Evolutionary conservation across 2,113 vertebrate species (phyloP).

Genomic region (Setophaga petechia): DNA sequence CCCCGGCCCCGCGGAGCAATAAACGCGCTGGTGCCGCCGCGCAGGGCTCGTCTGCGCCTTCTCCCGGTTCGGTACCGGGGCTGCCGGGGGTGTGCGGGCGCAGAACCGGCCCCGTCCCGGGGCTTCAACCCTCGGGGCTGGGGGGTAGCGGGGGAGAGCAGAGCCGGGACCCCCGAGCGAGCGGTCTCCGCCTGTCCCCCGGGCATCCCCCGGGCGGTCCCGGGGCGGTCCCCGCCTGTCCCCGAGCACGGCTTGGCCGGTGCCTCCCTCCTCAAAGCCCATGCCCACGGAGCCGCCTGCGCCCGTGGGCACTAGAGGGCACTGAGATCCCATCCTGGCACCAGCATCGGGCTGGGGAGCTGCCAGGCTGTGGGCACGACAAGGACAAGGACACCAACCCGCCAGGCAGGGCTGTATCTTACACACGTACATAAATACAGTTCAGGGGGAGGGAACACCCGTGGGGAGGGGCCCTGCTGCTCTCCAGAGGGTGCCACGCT

Average conservation of each 20-base stretch:
- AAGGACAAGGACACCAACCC: background rate
- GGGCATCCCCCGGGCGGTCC: too few species aligned
- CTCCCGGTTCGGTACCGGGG: background rate
- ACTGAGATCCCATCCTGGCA: background rate
- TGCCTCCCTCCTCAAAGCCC: rapidly evolving
- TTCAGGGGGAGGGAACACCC: background rate
- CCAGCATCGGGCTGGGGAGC: background rate
- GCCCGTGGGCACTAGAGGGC: background rate
- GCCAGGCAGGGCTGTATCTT: background rate
- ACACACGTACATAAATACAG: constrained; percentile 62
- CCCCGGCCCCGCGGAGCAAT: background rate
- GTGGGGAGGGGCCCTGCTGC: background rate
- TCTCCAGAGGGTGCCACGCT: rapidly evolving
- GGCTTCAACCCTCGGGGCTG: background rate
- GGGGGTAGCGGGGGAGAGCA: too few species aligned
- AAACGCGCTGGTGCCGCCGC: background rate
- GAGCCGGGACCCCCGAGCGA: background rate
- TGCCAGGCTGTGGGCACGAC: background rate
- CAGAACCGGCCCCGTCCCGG: rapidly evolving
- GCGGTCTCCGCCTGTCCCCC: too few species aligned
- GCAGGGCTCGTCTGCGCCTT: background rate
- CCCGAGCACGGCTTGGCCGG: background rate
- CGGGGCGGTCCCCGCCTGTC: too few species aligned
- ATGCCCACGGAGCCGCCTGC: rapidly evolving
- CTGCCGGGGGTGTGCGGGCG: rapidly evolving